Evolutionary conservation across 2,113 vertebrate genomes (phyloP).

Genomic region (Galbula dea): DNA sequence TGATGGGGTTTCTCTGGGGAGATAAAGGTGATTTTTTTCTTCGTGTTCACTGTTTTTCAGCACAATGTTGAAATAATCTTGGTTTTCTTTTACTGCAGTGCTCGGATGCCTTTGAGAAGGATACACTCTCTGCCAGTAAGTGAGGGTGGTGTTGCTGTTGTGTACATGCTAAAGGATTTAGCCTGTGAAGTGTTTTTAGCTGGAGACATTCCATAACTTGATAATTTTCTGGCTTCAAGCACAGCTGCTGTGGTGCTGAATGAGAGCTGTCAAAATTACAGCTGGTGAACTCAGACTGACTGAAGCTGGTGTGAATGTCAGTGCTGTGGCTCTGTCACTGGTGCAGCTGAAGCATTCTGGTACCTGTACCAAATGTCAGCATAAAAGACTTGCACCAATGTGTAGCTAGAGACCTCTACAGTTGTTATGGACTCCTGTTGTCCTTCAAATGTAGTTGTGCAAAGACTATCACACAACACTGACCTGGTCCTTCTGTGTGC

Average conservation of each 20-base stretch:
- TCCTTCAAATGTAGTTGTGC: not conserved
- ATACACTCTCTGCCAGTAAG: conserved; percentile 76
- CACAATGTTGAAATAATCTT: not conserved
- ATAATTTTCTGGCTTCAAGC: not conserved
- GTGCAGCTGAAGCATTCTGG: not conserved
- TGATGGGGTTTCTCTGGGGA: not conserved
- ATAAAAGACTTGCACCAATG: not conserved
- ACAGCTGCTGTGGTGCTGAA: not conserved
- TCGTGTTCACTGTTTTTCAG: not conserved
- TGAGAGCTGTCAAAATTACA: not conserved
- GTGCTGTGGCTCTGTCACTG: not conserved
- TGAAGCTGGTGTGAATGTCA: not conserved
- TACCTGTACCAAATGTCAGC: not conserved
- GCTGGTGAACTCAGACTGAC: not conserved
- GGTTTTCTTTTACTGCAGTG: conserved; percentile 31
- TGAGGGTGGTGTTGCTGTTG: not conserved
- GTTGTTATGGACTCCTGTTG: no score
- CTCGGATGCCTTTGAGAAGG: conserved; percentile 68
- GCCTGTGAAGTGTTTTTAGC: not conserved
- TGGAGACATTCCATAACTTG: not conserved
- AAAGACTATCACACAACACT: not conserved
- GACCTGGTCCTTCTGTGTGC: not conserved
- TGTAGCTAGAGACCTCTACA: accelerated
- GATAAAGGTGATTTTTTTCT: accelerated
- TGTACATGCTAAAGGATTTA: not conserved